These are phyloP conservation scores for Channa argus DNA, from an alignment of 2,113 vertebrate species.

Conservation along the genomic window DNA sequence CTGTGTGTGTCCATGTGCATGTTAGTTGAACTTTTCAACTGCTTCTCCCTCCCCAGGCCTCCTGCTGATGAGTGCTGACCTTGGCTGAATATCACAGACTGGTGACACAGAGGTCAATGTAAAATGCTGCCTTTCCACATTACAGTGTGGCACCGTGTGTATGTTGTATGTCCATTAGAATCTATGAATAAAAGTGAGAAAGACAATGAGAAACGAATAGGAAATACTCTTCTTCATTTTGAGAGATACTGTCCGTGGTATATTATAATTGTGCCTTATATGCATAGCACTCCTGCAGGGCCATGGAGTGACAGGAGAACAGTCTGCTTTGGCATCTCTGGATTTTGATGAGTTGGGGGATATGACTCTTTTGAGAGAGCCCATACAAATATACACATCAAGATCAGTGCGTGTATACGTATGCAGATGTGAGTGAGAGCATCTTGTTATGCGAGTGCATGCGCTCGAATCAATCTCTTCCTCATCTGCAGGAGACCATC, in stretches of 20 bases:
- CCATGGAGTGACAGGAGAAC: constrained; percentile 15
- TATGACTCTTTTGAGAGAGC: constrained; percentile 19
- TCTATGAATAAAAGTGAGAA: constrained; percentile 10
- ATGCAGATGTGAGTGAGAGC: constrained; percentile 10
- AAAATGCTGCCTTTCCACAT: constrained; percentile 49
- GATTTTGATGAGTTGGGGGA: constrained; percentile 27
- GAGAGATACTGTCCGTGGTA: not conserved
- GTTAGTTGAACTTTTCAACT: constrained; percentile 78
- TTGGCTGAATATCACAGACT: constrained; percentile 69
- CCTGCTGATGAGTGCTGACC: constrained; percentile 76
- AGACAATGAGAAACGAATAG: constrained; percentile 21
- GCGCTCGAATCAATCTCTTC: constrained; percentile 58
- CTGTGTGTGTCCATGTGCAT: constrained; percentile 40
- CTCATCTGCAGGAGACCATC: constrained; percentile 66
- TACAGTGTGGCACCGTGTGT: constrained; percentile 21
- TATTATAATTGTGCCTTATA: constrained; percentile 1
- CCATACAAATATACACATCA: not conserved
- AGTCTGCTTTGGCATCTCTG: constrained; percentile 8
- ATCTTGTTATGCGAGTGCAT: constrained; percentile 30
- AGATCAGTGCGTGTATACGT: constrained; percentile 21
- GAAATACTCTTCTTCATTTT: not conserved
- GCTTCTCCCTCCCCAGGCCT: constrained; percentile 52
- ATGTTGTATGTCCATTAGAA: constrained; percentile 37
- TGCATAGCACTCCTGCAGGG: constrained; percentile 13
- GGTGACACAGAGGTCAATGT: constrained; percentile 57